phyloP scores from a whole-genome alignment of 1,140 invertebrate species.

The Chlorops oryzae region DNA sequence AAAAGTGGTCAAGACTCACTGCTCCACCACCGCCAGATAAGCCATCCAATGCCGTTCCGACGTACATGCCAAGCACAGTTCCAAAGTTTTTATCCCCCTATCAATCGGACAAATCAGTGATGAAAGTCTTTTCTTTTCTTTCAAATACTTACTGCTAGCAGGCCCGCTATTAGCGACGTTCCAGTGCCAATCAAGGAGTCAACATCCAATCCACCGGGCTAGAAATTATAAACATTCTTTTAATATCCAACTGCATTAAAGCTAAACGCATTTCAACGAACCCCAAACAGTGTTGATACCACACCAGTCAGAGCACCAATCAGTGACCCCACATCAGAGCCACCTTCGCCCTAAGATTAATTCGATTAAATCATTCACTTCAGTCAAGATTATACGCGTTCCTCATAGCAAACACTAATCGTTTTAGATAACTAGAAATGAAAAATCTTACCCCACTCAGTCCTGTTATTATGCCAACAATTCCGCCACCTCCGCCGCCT shows the following conservation, averaged over 20 bases:
- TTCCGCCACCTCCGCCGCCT: conserved; percentile 31
- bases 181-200: conserved; percentile 39
- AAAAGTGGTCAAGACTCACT: conserved; percentile 30
- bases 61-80: conserved; percentile 47
- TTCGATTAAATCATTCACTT: too few species aligned
- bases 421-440: too few species aligned
- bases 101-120: conserved; percentile 10
- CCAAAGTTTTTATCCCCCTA: conserved; percentile 51
- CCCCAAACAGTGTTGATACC: conserved; percentile 49
- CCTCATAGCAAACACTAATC: neutral
- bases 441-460: conserved; percentile 51
- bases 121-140: conserved; percentile 3
- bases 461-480: conserved; percentile 49
- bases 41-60: conserved; percentile 50
- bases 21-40: conserved; percentile 52
- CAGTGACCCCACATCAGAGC: conserved; percentile 45
- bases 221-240: neutral
- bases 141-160: conserved; percentile 29
- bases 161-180: conserved; percentile 41
- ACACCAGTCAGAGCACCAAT: conserved; percentile 48
- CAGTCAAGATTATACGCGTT: too few species aligned
- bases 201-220: conserved; percentile 48
- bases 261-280: conserved; percentile 31
- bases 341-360: conserved; percentile 40
- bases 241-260: neutral